Percentiles rank a stretch among this genome's conserved stretches.
These are phyloP conservation scores for Babylonia areolata DNA, from an alignment of 1,140 invertebrate species.

Conservation along the genomic window DNA sequence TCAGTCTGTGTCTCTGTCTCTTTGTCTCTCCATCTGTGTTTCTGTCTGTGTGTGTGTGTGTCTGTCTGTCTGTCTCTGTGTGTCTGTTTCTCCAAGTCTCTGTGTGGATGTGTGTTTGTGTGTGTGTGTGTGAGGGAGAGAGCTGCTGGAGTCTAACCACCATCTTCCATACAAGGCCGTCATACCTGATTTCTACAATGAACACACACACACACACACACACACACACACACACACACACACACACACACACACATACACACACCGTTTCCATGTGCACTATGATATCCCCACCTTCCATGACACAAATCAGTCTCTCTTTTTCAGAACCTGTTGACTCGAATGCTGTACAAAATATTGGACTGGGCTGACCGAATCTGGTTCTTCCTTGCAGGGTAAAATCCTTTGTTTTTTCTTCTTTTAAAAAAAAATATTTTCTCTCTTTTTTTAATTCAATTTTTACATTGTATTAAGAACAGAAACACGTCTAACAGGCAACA, in stretches of 20 bases:
- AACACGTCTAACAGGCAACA: no score
- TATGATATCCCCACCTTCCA: neutral
- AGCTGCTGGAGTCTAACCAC: constrained; percentile 43
- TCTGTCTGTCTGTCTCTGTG: no score
- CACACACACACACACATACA: neutral
- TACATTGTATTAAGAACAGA: no score
- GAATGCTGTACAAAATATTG: constrained; percentile 61
- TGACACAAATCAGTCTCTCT: neutral
- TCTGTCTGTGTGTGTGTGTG: no score
- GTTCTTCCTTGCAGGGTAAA: constrained; percentile 56
- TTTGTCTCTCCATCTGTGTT: no score
- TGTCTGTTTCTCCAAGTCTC: no score
- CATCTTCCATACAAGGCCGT: constrained; percentile 59
- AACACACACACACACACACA: neutral
- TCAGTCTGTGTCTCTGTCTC: no score
- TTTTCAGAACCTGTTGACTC: constrained; percentile 59
- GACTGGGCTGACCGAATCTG: constrained; percentile 62
- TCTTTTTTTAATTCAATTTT: neutral
- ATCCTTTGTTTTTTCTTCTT: neutral
- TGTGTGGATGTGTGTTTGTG: no score
- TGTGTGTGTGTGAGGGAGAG: no score
- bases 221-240: neutral
- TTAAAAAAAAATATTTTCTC: no score
- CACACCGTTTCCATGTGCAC: neutral
- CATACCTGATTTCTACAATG: constrained; percentile 64